Conservation (phyloP, 2,113 vertebrate species). For the Thamnophis sirtalis region DNA sequence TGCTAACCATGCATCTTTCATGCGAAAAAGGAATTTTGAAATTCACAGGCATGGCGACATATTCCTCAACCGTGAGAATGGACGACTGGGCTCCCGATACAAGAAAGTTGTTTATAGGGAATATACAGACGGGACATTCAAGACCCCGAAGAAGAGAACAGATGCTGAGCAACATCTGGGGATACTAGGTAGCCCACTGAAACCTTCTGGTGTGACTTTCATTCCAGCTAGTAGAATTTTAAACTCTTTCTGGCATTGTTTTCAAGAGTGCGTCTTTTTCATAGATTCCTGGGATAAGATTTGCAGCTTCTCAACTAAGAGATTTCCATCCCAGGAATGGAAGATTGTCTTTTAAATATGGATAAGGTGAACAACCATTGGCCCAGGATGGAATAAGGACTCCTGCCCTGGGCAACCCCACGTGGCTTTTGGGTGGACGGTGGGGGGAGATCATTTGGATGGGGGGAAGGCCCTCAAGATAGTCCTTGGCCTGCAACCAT, state of each 20-base stretch:
- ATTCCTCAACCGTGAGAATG: conserved; percentile 66
- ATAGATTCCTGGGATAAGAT: background rate
- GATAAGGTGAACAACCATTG: background rate
- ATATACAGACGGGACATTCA: conserved; percentile 73
- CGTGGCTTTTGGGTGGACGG: background rate
- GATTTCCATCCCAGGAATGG: background rate
- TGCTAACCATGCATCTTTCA: background rate
- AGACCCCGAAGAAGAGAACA: conserved; percentile 53
- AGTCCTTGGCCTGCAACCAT: background rate
- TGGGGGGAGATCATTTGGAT: background rate
- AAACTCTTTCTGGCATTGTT: background rate
- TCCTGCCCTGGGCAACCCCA: background rate
- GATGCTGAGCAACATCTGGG: conserved; percentile 65
- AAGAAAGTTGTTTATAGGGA: conserved; percentile 76
- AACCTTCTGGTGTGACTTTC: background rate
- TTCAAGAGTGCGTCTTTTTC: background rate
- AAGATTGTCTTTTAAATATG: background rate
- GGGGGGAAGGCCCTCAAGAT: background rate
- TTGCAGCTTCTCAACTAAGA: background rate
- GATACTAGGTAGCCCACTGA: conserved; percentile 66
- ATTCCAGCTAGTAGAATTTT: background rate
- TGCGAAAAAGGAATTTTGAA: conserved; percentile 39
- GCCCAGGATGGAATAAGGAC: background rate
- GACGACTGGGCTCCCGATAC: conserved; percentile 71
- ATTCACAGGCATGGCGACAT: conserved; percentile 66